Conservation (phyloP, 1,140 invertebrate genomes). For the Scaptodrosophila lebanonensis region DNA sequence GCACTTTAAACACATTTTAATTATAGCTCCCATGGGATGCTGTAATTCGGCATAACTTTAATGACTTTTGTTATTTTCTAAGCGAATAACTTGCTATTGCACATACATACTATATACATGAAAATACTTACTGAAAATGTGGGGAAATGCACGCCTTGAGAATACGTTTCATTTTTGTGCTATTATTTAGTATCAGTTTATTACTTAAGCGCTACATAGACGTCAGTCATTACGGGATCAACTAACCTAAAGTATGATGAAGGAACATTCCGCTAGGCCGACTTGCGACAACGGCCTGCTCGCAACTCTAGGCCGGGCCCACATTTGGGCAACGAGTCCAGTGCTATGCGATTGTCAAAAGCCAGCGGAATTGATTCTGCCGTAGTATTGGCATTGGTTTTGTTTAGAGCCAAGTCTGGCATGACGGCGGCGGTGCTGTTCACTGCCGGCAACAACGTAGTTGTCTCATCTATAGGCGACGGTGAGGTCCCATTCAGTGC, state of each 20-base stretch:
- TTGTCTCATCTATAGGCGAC: background rate
- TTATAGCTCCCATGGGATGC: too few relatives aligned
- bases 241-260: background rate
- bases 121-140: too few relatives aligned
- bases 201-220: too few relatives aligned
- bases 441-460: background rate
- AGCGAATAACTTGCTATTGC: too few relatives aligned
- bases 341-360: conserved; percentile 46
- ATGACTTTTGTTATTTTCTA: too few relatives aligned
- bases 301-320: conserved; percentile 26
- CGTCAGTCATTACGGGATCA: too few relatives aligned
- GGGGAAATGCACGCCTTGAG: too few relatives aligned
- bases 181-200: too few relatives aligned
- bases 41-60: too few relatives aligned
- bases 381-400: background rate
- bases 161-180: too few relatives aligned
- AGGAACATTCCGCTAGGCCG: conserved; percentile 20
- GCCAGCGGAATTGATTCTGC: conserved; percentile 10
- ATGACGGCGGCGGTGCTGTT: background rate
- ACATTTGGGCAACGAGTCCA: conserved; percentile 37
- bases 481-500: background rate
- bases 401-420: background rate
- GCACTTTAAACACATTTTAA: too few relatives aligned
- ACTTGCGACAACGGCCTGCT: conserved; percentile 41
- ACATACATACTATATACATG: too few relatives aligned